Percentiles rank a stretch among this genome's conserved stretches.
These are phyloP conservation scores for Chelonoidis abingdonii DNA, from an alignment of 2,113 vertebrate genomes.

Conservation along the genomic window DNA sequence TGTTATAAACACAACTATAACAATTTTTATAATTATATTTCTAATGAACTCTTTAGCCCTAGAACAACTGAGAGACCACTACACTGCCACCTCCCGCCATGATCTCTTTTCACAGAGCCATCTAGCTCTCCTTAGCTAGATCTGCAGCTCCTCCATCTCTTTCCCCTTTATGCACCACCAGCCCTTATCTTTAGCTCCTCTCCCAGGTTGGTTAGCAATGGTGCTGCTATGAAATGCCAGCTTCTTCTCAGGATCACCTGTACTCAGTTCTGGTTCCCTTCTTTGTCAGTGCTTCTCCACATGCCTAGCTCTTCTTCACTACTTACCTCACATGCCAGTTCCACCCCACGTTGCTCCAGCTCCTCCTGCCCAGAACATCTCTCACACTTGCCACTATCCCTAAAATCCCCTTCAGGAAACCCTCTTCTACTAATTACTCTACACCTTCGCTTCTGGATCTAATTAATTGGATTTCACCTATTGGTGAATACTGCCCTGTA, in stretches of 20 bases:
- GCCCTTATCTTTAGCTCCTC: background rate
- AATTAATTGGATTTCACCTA: background rate
- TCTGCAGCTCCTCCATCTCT: background rate
- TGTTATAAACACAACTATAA: too few relatives aligned
- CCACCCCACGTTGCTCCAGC: background rate
- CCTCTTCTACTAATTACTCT: background rate
- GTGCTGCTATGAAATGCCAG: background rate
- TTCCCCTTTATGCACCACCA: accelerated
- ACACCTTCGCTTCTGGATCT: accelerated
- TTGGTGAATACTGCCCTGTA: background rate
- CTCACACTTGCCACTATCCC: background rate
- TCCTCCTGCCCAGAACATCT: background rate
- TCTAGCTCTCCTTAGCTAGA: background rate
- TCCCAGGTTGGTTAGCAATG: background rate
- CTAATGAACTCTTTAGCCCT: background rate
- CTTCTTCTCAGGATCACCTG: background rate
- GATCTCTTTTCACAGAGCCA: background rate
- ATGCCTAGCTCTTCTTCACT: background rate
- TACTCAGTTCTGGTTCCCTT: background rate
- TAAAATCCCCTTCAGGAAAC: background rate
- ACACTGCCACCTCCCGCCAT: background rate
- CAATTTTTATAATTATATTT: background rate
- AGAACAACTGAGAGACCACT: background rate
- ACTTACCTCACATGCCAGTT: background rate
- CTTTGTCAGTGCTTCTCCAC: background rate